phyloP scores from a whole-genome alignment of 2,888 invertebrate species.

The Tipula confusa region DNA sequence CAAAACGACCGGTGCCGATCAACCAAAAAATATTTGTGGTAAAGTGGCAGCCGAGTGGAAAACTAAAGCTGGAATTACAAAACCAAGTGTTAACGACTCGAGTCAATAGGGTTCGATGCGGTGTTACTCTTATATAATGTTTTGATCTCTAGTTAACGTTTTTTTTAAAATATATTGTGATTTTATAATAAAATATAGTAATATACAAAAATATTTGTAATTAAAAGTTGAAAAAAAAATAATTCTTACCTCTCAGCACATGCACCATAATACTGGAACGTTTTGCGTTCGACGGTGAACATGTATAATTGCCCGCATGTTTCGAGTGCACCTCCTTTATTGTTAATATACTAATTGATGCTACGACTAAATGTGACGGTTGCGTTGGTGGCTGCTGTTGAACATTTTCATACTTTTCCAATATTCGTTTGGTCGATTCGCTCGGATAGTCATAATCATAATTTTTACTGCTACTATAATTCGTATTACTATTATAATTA shows the following conservation, averaged over 20 bases:
- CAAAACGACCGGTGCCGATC: not conserved
- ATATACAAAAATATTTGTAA: no score
- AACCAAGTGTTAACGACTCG: not conserved
- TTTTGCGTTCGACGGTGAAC: constrained; percentile 72
- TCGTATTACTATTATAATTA: constrained; percentile 35
- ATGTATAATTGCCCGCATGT: constrained; percentile 77
- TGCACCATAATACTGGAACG: constrained; percentile 72
- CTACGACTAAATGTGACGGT: constrained; percentile 36
- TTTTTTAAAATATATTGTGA: not conserved
- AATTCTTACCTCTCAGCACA: constrained; percentile 59
- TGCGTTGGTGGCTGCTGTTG: not conserved
- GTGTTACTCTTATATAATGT: not conserved
- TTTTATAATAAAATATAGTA: not conserved
- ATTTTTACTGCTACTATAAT: constrained; percentile 34
- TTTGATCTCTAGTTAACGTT: not conserved
- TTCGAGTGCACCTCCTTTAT: constrained; percentile 60
- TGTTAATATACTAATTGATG: constrained; percentile 57
- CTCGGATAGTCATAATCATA: not conserved
- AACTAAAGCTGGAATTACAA: not conserved
- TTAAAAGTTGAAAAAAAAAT: not conserved
- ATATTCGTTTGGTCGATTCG: not conserved
- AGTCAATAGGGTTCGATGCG: not conserved
- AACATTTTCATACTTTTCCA: not conserved
- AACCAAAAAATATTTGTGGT: not conserved
- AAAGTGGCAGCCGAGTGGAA: not conserved